Conservation (phyloP, 2,888 invertebrate species). For the Apomyelois bistriatella region DNA sequence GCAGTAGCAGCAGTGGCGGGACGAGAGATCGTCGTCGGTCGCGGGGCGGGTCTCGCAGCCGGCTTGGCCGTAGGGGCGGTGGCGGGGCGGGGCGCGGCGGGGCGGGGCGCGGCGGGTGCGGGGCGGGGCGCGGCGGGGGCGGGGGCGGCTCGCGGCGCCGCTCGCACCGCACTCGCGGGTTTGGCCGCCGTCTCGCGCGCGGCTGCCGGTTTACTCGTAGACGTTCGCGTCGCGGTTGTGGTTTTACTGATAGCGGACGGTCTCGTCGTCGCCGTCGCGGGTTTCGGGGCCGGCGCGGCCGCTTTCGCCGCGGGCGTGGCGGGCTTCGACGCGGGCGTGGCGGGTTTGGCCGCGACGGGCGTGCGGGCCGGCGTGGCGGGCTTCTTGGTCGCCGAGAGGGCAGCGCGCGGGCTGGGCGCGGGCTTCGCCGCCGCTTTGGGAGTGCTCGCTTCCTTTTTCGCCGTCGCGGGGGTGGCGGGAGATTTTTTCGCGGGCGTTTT, state of each 20-base stretch:
- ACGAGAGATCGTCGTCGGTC: conserved; percentile 18
- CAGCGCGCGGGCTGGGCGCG: conserved; percentile 30
- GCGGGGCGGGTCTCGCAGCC: too few relatives aligned
- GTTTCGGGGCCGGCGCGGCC: conserved; percentile 17
- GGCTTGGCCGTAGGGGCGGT: conserved; percentile 13
- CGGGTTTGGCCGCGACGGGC: conserved; percentile 52
- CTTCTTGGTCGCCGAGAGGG: conserved; percentile 31
- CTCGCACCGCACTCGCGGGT: conserved; percentile 15
- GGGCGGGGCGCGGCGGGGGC: conserved; percentile 34
- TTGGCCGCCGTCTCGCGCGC: conserved; percentile 13
- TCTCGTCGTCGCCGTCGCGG: conserved; percentile 10
- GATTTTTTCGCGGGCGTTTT: conserved; percentile 41
- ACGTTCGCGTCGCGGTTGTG: neutral
- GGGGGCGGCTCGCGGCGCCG: neutral
- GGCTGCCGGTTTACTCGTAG: neutral
- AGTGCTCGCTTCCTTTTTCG: conserved; percentile 34
- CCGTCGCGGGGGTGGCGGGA: conserved; percentile 37
- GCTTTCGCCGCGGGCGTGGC: conserved; percentile 27
- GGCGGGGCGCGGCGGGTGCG: too few relatives aligned
- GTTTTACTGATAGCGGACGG: neutral
- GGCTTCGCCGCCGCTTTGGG: conserved; percentile 27
- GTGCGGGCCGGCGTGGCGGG: conserved; percentile 23
- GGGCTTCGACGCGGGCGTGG: conserved; percentile 28
- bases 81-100: conserved; percentile 30
- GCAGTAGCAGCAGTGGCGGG: conserved; percentile 18